Conservation (phyloP, 2,113 vertebrate species). For the Cololabis saira region DNA sequence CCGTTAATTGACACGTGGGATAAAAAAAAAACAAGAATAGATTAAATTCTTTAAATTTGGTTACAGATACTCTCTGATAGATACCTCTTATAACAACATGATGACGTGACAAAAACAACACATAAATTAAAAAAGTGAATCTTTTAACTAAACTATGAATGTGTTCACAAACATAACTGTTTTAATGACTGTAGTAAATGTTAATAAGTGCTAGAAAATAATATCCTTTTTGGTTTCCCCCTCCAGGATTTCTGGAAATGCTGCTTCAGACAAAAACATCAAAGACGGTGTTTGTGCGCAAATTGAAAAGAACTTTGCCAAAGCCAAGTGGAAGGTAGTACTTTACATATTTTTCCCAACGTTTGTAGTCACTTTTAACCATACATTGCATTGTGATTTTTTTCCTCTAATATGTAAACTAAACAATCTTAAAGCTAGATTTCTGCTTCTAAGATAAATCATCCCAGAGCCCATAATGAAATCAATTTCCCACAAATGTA, state of each 20-base stretch:
- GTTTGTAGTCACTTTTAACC: not conserved
- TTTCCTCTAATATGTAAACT: not conserved
- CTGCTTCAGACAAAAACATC: constrained; percentile 98
- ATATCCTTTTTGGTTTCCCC: not conserved
- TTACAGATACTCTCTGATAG: too few species aligned
- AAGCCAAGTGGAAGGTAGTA: constrained; percentile 98
- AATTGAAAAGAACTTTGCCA: constrained; percentile 98
- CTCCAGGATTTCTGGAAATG: constrained; percentile 96
- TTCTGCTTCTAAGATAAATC: too few species aligned
- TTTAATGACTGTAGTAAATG: not conserved
- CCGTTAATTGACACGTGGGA: too few species aligned
- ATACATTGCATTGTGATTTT: not conserved
- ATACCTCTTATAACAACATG: too few species aligned
- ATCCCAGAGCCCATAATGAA: too few species aligned
- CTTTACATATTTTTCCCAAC: not conserved
- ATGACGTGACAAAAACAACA: too few species aligned
- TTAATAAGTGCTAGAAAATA: not conserved
- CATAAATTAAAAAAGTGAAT: too few species aligned
- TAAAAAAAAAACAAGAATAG: too few species aligned
- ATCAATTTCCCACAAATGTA: too few species aligned
- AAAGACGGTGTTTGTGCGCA: constrained; percentile 97
- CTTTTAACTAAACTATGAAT: too few species aligned
- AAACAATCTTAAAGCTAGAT: not conserved
- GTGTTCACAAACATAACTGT: too few species aligned
- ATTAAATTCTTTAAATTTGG: too few species aligned